Evolutionary conservation across 53 echinoderm and acorn worm species (phyloP).

Genomic region (Hippasteria phrygiana): DNA sequence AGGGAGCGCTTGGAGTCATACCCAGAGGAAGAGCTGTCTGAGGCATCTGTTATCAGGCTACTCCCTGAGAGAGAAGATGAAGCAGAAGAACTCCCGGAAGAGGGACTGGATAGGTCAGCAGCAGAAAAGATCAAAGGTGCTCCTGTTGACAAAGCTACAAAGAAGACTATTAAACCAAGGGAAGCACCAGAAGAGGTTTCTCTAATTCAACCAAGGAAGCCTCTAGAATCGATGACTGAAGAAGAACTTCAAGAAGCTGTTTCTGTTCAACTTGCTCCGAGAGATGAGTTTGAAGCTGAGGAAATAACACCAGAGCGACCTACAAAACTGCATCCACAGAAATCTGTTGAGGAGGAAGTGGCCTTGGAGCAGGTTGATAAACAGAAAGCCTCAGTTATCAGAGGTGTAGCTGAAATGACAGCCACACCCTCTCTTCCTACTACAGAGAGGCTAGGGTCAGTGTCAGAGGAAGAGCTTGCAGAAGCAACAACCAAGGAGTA

Average conservation of each 20-base stretch:
- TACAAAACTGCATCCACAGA: conserved; percentile 36
- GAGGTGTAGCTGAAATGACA: conserved; percentile 44
- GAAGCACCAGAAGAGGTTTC: conserved; percentile 72
- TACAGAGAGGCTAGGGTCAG: conserved; percentile 16
- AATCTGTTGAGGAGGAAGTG: conserved; percentile 49
- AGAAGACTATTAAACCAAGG: conserved; percentile 53
- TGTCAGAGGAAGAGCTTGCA: conserved; percentile 18
- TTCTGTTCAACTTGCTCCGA: conserved; percentile 49
- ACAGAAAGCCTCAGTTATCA: conserved; percentile 41
- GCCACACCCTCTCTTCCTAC: conserved; percentile 15
- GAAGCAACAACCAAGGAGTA: conserved; percentile 48
- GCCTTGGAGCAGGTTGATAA: conserved; percentile 47
- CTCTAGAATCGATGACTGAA: conserved; percentile 70
- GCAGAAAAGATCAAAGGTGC: conserved; percentile 36
- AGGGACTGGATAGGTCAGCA: conserved; percentile 20
- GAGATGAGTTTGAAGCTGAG: conserved; percentile 44
- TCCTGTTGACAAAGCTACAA: conserved; percentile 31
- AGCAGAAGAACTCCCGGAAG: conserved; percentile 32
- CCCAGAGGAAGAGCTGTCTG: conserved; percentile 47
- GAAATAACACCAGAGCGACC: conserved; percentile 46
- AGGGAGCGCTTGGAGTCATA: conserved; percentile 47
- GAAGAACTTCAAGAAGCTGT: conserved; percentile 78
- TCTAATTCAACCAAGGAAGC: conserved; percentile 61
- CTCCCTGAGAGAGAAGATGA: conserved; percentile 49
- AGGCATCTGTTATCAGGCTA: conserved; percentile 34